Conservation (phyloP, 2,797 vertebrate species). For the Halcyon badia region DNA sequence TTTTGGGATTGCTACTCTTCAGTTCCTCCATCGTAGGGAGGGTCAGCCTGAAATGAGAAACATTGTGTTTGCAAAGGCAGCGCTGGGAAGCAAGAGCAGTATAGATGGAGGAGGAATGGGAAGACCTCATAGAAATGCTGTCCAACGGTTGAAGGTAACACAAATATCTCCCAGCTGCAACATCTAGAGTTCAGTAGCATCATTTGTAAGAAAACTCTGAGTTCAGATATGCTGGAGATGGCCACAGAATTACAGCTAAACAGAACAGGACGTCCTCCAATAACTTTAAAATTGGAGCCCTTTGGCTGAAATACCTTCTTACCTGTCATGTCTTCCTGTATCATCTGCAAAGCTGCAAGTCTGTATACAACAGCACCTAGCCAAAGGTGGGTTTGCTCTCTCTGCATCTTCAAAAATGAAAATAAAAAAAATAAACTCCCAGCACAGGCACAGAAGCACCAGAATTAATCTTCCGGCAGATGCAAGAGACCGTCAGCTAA, state of each 20-base stretch:
- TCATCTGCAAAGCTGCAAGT: background rate
- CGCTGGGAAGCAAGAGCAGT: background rate
- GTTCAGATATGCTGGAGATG: background rate
- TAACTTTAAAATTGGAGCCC: background rate
- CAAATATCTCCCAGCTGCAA: background rate
- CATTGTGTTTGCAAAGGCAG: background rate
- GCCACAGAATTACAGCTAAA: background rate
- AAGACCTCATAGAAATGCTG: background rate
- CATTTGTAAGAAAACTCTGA: background rate
- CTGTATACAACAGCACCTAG: background rate
- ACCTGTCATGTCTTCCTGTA: background rate
- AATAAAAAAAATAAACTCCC: background rate
- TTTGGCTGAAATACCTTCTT: background rate
- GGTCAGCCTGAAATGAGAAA: background rate
- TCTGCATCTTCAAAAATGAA: background rate
- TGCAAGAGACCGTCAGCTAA: constrained; percentile 47
- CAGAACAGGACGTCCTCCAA: background rate
- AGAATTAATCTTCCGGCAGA: constrained; percentile 55
- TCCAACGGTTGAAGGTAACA: background rate
- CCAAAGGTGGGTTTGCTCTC: fast-evolving
- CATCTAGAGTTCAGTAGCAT: background rate
- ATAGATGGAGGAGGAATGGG: background rate
- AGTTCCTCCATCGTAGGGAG: background rate
- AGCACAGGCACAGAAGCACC: constrained; percentile 26
- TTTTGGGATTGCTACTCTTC: background rate